Evolutionary conservation across 2,797 vertebrate genomes (phyloP).

Genomic region (Podargus strigoides): DNA sequence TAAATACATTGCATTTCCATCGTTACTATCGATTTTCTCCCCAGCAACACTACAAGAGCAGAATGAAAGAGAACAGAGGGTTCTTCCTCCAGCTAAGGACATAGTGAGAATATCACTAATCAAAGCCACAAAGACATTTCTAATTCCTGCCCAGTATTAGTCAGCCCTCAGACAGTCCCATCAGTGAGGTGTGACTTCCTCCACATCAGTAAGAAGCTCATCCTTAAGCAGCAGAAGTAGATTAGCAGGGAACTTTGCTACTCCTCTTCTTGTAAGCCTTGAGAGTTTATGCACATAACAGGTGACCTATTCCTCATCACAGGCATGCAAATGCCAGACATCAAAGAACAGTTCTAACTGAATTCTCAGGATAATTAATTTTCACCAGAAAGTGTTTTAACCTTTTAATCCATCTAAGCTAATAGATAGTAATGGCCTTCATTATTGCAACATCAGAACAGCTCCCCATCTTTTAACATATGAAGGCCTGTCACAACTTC

Average conservation of each 20-base stretch:
- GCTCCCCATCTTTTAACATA: neutral
- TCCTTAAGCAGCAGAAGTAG: neutral
- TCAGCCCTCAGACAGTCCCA: neutral
- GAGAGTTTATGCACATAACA: constrained; percentile 26
- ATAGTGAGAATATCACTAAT: neutral
- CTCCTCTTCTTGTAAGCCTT: constrained; percentile 1
- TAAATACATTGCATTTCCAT: neutral
- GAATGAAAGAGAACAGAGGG: neutral
- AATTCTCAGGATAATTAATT: constrained; percentile 45
- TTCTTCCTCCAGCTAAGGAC: neutral
- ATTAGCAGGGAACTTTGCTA: constrained; percentile 13
- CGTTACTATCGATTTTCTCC: neutral
- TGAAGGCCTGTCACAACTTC: neutral
- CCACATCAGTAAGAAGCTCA: neutral
- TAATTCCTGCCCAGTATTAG: neutral
- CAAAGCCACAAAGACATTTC: neutral
- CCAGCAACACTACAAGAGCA: neutral
- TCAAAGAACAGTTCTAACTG: constrained; percentile 35
- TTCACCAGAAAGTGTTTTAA: constrained; percentile 56
- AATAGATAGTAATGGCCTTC: constrained; percentile 51
- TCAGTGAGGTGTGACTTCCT: neutral
- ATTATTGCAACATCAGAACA: constrained; percentile 22
- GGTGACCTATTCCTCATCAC: constrained; percentile 34
- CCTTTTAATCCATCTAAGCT: constrained; percentile 49
- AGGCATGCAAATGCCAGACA: constrained; percentile 48